Evolutionary conservation across 2,888 invertebrate species (phyloP).

Genomic region (Anagyrus pseudococci): DNA sequence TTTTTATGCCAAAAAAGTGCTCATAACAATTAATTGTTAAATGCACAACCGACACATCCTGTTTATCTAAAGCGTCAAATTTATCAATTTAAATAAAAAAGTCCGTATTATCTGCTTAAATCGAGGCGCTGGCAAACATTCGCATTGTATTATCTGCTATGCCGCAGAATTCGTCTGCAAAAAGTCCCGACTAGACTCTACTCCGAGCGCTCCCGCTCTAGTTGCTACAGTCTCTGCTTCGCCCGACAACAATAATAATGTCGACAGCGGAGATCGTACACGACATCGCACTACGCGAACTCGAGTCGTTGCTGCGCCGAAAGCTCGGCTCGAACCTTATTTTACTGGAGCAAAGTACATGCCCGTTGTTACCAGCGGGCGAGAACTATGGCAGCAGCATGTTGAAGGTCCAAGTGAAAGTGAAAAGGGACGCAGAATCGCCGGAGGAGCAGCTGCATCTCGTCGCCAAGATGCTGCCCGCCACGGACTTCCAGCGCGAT

Average conservation of each 20-base stretch:
- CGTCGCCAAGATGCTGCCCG: slow-evolving; percentile 68
- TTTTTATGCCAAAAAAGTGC: too few relatives aligned
- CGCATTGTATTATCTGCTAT: too few relatives aligned
- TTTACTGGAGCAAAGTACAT: slow-evolving; percentile 44
- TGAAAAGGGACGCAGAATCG: slow-evolving; percentile 32
- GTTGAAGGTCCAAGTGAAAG: slow-evolving; percentile 53
- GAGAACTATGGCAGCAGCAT: slow-evolving; percentile 72
- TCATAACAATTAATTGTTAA: too few relatives aligned
- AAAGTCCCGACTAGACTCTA: too few relatives aligned
- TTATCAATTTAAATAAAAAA: too few relatives aligned
- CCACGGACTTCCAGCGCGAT: slow-evolving; percentile 64
- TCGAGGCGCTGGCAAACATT: neutral
- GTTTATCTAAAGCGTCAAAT: too few relatives aligned
- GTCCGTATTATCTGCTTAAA: too few relatives aligned
- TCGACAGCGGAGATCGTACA: neutral
- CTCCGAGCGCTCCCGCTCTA: too few relatives aligned
- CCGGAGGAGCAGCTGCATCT: slow-evolving; percentile 59
- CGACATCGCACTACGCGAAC: slow-evolving; percentile 45
- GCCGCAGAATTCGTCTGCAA: too few relatives aligned
- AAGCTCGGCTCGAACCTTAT: slow-evolving; percentile 41
- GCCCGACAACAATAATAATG: neutral
- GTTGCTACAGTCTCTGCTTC: too few relatives aligned
- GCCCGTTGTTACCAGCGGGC: slow-evolving; percentile 61
- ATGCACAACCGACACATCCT: too few relatives aligned
- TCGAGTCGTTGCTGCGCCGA: slow-evolving; percentile 48